Conservation (phyloP, 2,797 vertebrate species). For the Xiphorhynchus erythropygius region DNA sequence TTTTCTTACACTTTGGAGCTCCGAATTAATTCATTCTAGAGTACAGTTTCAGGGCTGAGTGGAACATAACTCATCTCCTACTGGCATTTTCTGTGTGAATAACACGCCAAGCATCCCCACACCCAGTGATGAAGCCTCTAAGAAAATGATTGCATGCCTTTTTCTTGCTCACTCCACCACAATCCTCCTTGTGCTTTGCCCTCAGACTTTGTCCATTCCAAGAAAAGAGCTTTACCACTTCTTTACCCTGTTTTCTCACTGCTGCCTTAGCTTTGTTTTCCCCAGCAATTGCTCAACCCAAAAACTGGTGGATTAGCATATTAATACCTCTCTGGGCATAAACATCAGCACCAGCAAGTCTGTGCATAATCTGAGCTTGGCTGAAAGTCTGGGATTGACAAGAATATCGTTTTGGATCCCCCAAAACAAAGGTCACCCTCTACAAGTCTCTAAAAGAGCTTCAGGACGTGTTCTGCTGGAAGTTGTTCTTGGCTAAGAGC, state of each 20-base stretch:
- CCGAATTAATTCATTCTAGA: conserved; percentile 27
- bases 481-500: background rate
- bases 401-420: background rate
- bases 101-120: background rate
- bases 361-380: background rate
- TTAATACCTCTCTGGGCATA: background rate
- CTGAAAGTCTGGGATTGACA: background rate
- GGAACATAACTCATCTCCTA: background rate
- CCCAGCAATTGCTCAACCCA: background rate
- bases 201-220: background rate
- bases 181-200: background rate
- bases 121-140: background rate
- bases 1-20: conserved; percentile 22
- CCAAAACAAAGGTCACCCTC: background rate
- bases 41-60: background rate
- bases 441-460: background rate
- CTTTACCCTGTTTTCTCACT: background rate
- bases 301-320: background rate
- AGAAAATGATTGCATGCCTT: background rate
- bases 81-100: background rate
- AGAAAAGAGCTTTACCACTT: background rate
- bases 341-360: background rate
- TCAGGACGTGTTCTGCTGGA: background rate
- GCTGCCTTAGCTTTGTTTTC: background rate
- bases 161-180: background rate